Base-by-base conservation (phyloP, 2,113 vertebrate genomes). In the rat (Rattus norvegicus) region DNA sequence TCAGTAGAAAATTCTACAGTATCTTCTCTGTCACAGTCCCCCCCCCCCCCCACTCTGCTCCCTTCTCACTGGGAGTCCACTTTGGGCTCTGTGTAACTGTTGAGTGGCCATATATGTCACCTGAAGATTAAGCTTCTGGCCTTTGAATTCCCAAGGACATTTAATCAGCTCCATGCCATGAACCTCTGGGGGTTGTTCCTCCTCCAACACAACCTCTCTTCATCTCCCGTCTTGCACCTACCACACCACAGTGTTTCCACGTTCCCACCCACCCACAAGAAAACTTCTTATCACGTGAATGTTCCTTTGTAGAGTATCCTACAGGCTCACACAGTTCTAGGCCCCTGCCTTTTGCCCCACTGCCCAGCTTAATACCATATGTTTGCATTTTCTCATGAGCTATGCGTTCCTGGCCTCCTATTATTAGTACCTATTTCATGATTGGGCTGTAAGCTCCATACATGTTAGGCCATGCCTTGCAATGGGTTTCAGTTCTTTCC, bases 401-500 rank as follows among this genome's bases (percentile, higher is more conserved):
- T 33, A 33, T 30, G 39, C 52, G 33, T 26, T 76, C 26, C 65
- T 13, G 69, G 77, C 72, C 90, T 90, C 92, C 79, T 83, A 14
- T 47, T 95, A 93, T 52, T 49, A 85, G 39, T 49, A 85, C 24
- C 59, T 47, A 85, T 79, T 92, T 56, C 26, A 91, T 72, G 80
- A 67, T 81, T 77, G 67, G 52, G 76, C 3, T 79, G 36, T 73
- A 91, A 93, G 79, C 84, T 76, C 73, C 75, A 96, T 92, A 80
- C 76, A 76, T 76, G 69, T 54, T 7, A 63, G 59, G 7, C 43
- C 36, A 11, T 36, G 70, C 70, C 88, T 94, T 36, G 7, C 22
- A 28, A 59, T 88, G 11, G 59, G n/a, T 84, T 54, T 52, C 5
- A 14, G 72, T 20, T 26, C 63, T 22, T 52, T 59, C 80, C n/a